Base-by-base conservation (phyloP, 2,797 vertebrate genomes). In the Fistularia tabacaria region DNA sequence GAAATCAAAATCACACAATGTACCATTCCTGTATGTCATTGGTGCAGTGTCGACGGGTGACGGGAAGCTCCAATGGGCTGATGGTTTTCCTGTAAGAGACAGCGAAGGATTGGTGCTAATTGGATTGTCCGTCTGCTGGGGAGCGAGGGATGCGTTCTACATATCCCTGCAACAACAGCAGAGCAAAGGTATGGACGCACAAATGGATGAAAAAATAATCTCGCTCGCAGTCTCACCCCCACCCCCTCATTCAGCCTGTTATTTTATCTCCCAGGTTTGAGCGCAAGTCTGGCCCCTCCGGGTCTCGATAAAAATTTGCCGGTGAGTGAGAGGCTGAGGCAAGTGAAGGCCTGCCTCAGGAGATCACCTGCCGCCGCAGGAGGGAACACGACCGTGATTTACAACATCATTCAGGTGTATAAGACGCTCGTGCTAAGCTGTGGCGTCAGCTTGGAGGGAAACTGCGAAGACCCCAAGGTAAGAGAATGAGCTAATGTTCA, bases 401-500 rank as follows among this genome's bases (percentile, higher is more conserved):
- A 94, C 77, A 89, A 97, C 83, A 90, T 96, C 71, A 94, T 98
- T 67, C 85, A 91, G 62, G 89, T 91, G 68, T 99, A 95, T 85
- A 99, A 97, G 85, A 92, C 77, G 14, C 88, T 99, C 10, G 84
- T 98, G 39, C 81, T 90, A 68, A 92, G 94, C 66, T 98, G 95
- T 80, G 90, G 86, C 47, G 81, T 97, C 84, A 91, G 92, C 64
- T 65, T 99, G 79, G 88, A 89, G 64, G 92, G 92, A 64, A 84
- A 64, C 59, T 95, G 90, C 81, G 94, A 98, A 85, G 97, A 99
- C 73, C 95, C 94, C 48, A 98, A 98, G 94, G 97, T 98, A 67
- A 73, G 14, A 10, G 37, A 10, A 47, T n/a, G n/a, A n/a, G 25
- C 25, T 3, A 25, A 25, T 25, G 25, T 25, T 25, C 5, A 25